Base-by-base conservation (phyloP, 2,888 invertebrate genomes). In the Sphaerophoria taeniata region DNA sequence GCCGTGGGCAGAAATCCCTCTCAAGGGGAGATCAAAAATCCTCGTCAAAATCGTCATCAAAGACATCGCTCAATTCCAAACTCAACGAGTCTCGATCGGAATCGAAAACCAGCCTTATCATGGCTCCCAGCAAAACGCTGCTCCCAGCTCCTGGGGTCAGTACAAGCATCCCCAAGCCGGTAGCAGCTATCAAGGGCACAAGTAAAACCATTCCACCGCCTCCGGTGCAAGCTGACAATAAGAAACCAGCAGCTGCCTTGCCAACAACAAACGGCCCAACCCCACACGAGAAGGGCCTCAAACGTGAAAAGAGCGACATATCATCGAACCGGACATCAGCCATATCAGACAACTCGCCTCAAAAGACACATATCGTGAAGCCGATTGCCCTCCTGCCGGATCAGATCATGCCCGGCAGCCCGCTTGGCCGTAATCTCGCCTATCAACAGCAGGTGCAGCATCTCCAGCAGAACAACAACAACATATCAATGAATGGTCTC, bases 151-250 rank as follows among this genome's bases (percentile, higher is more conserved):
- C 91, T 33, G 87, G 88, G 5, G 85, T 88, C 1, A 90, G 93
- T 87, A 93, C 96, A 6, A 96, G 96, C 16, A 96, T 98, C 88
- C 97, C 98, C 0, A 98, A 98, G 91, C 98, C 98, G 2, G 97
- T 97, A 55, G 97, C 97, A 7, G 96, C 97, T 76, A 96, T 98
- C 39, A 98, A 98, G 93, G 98, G 97, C 87, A 97, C 96, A 33
- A 95, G 95, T 85, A 97, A 97, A 92, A 88, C 92, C 93, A 95
- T 88, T 92, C 94, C 87, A 92, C 94, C 87, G 93, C 94, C 87
- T 93, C 93, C 90, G 91, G 93, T 89, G 91, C 93, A 91, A 90
- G 93, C 90, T 88, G 93, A 89, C 67, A 89, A 88, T 78, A 89
- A 89, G 56, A 85, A 81, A 45, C 55, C 81, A 49, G 24, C 24